phyloP scores from a whole-genome alignment of 2,113 vertebrate genomes.

The Cebus imitator region DNA sequence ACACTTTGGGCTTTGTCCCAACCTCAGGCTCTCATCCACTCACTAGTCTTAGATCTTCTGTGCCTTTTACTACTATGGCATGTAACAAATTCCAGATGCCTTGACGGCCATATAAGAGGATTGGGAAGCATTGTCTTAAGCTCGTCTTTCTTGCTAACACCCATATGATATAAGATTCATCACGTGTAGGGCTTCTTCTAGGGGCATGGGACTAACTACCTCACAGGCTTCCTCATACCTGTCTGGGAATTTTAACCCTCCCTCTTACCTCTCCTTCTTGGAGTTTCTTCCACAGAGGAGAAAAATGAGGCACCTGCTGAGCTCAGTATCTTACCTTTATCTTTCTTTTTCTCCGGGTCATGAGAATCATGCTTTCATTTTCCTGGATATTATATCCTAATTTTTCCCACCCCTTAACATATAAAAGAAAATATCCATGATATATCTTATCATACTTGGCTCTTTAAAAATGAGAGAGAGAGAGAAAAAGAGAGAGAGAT shows the following conservation, averaged over 20 bases:
- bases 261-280: background rate
- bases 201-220: fast-evolving
- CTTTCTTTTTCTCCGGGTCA: background rate
- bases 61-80: no score
- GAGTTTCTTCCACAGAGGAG: background rate
- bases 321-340: background rate
- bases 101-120: background rate
- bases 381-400: background rate
- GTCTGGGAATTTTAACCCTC: background rate
- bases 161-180: background rate
- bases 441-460: background rate
- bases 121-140: background rate
- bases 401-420: background rate
- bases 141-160: background rate
- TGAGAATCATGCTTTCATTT: background rate
- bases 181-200: background rate
- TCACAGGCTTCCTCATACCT: background rate
- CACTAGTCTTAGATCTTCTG: background rate
- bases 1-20: background rate
- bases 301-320: background rate
- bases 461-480: background rate
- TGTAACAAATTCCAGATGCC: background rate
- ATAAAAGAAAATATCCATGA: background rate
- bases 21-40: background rate
- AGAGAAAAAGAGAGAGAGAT: no score